phyloP scores from a whole-genome alignment of 2,797 vertebrate species.

The Enoplosus armatus region DNA sequence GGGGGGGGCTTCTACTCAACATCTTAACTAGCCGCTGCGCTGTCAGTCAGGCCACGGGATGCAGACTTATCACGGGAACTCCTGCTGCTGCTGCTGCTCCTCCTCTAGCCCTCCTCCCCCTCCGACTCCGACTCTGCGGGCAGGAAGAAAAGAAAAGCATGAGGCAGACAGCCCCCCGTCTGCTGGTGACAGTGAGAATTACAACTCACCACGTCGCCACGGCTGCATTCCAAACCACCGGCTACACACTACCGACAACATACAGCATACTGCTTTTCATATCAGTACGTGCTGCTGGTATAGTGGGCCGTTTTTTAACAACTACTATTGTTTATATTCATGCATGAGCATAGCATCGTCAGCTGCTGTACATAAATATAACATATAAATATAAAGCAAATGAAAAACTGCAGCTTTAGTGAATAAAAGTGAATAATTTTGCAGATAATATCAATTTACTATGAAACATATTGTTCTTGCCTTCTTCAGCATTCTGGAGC shows the following conservation, averaged over 20 bases:
- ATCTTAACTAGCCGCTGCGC: slow-evolving; percentile 28
- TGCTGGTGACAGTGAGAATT: slow-evolving; percentile 2
- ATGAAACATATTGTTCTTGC: slow-evolving; percentile 69
- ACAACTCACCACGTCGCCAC: too few relatives aligned
- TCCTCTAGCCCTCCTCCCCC: slow-evolving; percentile 88
- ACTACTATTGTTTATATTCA: background rate
- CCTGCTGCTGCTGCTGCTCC: slow-evolving; percentile 53
- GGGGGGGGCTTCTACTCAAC: background rate
- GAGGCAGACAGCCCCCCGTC: background rate
- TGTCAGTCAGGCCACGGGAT: slow-evolving; percentile 61
- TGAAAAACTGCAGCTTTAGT: too few relatives aligned
- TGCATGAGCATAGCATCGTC: too few relatives aligned
- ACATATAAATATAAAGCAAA: too few relatives aligned
- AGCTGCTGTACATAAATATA: too few relatives aligned
- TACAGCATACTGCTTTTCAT: too few relatives aligned
- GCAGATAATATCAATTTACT: background rate
- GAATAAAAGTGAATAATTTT: too few relatives aligned
- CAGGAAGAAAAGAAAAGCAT: slow-evolving; percentile 34
- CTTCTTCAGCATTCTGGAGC: slow-evolving; percentile 95
- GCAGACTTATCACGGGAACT: slow-evolving; percentile 49
- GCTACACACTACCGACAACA: too few relatives aligned
- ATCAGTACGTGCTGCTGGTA: too few relatives aligned
- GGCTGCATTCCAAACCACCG: too few relatives aligned
- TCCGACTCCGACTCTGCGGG: slow-evolving; percentile 91
- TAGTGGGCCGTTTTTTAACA: too few relatives aligned